A percentile compares a stretch with the other conserved stretches of the same genome.
Evolutionary conservation across 2,797 vertebrate genomes (phyloP).

Genomic region (Lacerta agilis): DNA sequence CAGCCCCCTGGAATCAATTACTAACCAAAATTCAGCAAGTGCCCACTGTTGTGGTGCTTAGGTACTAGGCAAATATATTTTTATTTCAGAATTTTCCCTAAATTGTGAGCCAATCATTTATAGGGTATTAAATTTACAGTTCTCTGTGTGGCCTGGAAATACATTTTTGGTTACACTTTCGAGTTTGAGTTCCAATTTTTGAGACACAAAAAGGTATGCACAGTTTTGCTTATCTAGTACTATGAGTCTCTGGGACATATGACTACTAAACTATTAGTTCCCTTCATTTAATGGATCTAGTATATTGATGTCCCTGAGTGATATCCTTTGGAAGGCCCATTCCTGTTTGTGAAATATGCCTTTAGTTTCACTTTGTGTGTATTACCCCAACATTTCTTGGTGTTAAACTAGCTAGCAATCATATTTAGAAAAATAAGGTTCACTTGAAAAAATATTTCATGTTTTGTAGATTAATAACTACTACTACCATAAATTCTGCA

Average conservation of each 20-base stretch:
- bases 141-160: not conserved
- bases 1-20: no score
- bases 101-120: no score
- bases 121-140: not conserved
- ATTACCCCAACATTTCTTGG: not conserved
- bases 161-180: not conserved
- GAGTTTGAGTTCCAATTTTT: no score
- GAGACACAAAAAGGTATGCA: not conserved
- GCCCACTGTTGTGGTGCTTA: no score
- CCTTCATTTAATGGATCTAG: not conserved
- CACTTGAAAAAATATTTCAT: not conserved
- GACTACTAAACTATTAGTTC: not conserved
- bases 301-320: not conserved
- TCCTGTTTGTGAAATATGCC: no score
- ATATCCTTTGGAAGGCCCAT: no score
- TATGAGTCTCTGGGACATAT: not conserved
- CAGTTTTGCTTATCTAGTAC: not conserved
- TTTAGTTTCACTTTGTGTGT: slow-evolving; percentile 5
- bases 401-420: slow-evolving; percentile 35
- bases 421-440: slow-evolving; percentile 31
- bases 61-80: no score
- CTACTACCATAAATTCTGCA: slow-evolving; percentile 7
- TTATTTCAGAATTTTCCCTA: no score
- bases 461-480: slow-evolving; percentile 54
- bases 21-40: no score